Evolutionary conservation across 2,113 vertebrate genomes (phyloP).

Genomic region (Nerophis ophidion): DNA sequence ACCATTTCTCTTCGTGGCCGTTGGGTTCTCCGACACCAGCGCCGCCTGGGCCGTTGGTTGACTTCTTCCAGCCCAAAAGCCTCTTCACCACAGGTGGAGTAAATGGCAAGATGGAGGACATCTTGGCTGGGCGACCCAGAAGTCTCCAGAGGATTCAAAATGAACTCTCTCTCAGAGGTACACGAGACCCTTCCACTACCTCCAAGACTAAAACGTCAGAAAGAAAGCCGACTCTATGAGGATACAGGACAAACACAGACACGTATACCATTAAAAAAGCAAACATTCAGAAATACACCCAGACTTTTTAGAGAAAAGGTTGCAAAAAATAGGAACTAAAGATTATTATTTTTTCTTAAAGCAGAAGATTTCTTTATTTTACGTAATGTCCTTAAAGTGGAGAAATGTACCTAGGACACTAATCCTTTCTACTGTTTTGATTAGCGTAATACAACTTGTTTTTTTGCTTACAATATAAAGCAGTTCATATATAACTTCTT

Average conservation of each 20-base stretch:
- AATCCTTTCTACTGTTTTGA: too few relatives aligned
- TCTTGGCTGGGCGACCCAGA: constrained; percentile 55
- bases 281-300: constrained; percentile 6
- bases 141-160: constrained; percentile 39
- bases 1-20: constrained; percentile 98
- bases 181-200: constrained; percentile 32
- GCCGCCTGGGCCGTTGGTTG: constrained; percentile 76
- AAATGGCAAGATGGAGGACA: constrained; percentile 98
- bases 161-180: constrained; percentile 5
- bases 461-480: too few relatives aligned
- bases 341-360: too few relatives aligned
- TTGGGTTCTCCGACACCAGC: constrained; percentile 88
- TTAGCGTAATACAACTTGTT: too few relatives aligned
- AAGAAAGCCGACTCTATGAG: constrained; percentile 42
- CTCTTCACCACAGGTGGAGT: constrained; percentile 98
- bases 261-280: constrained; percentile 21
- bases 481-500: too few relatives aligned
- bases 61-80: constrained; percentile 95
- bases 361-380: too few relatives aligned
- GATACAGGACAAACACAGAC: constrained; percentile 31
- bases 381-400: too few relatives aligned
- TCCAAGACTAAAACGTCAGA: constrained; percentile 39
- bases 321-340: too few relatives aligned
- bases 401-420: too few relatives aligned
- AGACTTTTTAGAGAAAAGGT: neutral